Base-by-base conservation (phyloP, 2,797 vertebrate genomes). In the Enteromius treurensis region DNA sequence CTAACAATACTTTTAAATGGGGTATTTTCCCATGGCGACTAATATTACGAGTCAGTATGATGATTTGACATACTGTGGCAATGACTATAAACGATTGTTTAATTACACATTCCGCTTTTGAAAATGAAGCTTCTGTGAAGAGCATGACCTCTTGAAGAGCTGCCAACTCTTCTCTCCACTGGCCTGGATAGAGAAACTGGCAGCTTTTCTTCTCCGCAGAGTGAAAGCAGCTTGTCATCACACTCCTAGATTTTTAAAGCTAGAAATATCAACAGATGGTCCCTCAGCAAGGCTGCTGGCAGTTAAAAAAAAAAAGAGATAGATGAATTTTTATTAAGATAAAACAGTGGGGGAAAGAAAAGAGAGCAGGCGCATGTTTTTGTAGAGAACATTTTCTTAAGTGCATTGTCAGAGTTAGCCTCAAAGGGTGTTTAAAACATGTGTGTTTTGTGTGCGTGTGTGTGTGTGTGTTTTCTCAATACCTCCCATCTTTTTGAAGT, bases 261-360 rank as follows among this genome's bases (percentile, higher is more conserved):
- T 65, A 32, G 83, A 62, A 81, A 84, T 45, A 75, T 40, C 55
- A 87, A 76, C 87, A 88, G 86, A 87, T 88, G 84, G 86, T 73
- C 67, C 17, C 83, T 77, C 82, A 62, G 81, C 85, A 84, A 64
- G 84, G 60, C 58, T 40, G 23, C 76, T 86, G 49, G 40, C 58
- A 77, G 58, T 11, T 32, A 73, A 68, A 77, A 68, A 69, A 82
- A 69, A 37, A 42, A 42, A 40, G 10, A 53, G 23, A 47, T 15
- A 21, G n/a, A 42, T 55, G 7, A 55, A 34, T 17, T 53, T 79
- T 29, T 42, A 60, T 79, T 40, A 29, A 55, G 29, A 55, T 77
- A 68, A 81, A 79, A 76, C 3, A 1, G 8, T 10, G 6, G 29
- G 29, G 32, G 15, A 55, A 65, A 37, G 23, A 73, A 49, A 65